Percentiles rank a stretch among this genome's conserved stretches.
phyloP scores from a whole-genome alignment of 92 coral and sea anemone genomes.

The Phenganax stokvisi region DNA sequence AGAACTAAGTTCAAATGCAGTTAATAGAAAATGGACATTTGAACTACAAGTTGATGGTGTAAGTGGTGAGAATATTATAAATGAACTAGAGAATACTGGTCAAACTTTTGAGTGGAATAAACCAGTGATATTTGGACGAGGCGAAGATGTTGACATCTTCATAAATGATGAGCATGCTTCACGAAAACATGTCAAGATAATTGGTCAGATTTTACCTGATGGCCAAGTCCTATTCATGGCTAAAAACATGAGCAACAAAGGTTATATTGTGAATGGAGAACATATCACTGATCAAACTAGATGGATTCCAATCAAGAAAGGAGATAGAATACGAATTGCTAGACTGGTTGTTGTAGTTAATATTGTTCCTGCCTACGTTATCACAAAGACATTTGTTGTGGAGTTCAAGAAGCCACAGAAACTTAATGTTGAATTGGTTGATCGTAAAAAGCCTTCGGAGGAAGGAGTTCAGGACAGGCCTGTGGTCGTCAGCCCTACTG shows the following conservation, averaged over 20 bases:
- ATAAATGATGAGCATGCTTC: constrained; percentile 58
- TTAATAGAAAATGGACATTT: neutral
- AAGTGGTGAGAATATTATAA: constrained; percentile 26
- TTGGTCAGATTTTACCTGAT: constrained; percentile 25
- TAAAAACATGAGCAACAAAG: constrained; percentile 37
- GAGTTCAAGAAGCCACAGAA: constrained; percentile 14
- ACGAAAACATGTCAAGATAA: constrained; percentile 54
- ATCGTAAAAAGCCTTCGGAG: neutral
- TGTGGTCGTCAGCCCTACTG: too few relatives aligned
- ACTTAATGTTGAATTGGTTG: neutral
- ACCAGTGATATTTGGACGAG: constrained; percentile 57
- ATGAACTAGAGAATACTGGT: constrained; percentile 45
- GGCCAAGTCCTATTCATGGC: neutral
- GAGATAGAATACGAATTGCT: constrained; percentile 12
- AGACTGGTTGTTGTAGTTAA: neutral
- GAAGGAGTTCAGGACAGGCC: neutral
- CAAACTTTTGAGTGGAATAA: constrained; percentile 7
- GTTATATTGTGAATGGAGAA: constrained; percentile 28
- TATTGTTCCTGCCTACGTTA: neutral
- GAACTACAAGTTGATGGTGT: neutral
- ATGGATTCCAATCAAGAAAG: neutral
- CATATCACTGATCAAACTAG: neutral
- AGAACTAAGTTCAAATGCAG: neutral
- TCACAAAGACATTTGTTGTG: neutral
- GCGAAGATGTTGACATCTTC: constrained; percentile 47